A percentile compares a stretch with the other conserved stretches of the same genome.
These are phyloP conservation scores for Spodoptera littoralis DNA, from an alignment of 2,888 invertebrate species.

Conservation along the genomic window DNA sequence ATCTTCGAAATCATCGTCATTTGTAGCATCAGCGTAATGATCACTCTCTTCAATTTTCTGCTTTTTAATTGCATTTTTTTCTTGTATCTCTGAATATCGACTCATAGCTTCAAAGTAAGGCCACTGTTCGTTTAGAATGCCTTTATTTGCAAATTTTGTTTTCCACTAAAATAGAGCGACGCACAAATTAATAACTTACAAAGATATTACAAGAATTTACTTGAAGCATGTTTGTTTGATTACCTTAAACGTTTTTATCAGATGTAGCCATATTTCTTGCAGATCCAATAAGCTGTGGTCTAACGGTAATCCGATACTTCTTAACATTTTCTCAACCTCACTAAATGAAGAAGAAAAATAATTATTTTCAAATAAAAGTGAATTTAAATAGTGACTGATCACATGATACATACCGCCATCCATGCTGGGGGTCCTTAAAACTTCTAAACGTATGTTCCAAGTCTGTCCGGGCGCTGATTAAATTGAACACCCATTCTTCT, in stretches of 20 bases:
- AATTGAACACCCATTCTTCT: conserved; percentile 79
- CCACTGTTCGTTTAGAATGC: conserved; percentile 82
- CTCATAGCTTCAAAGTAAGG: conserved; percentile 79
- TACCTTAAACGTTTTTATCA: conserved; percentile 81
- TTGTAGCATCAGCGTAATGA: conserved; percentile 55
- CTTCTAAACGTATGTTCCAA: conserved; percentile 72
- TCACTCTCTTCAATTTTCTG: conserved; percentile 54
- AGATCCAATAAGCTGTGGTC: conserved; percentile 81
- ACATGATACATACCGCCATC: conserved; percentile 72
- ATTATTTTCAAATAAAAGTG: background rate
- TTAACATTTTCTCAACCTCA: conserved; percentile 80
- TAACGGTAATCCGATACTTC: conserved; percentile 75
- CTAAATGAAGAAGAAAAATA: conserved; percentile 55
- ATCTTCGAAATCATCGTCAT: conserved; percentile 76
- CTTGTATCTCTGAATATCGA: conserved; percentile 67
- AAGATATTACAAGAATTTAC: background rate
- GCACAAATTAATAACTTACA: background rate
- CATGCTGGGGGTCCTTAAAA: conserved; percentile 65
- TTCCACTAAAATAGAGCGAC: conserved; percentile 77
- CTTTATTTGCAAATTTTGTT: conserved; percentile 81
- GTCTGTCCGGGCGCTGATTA: conserved; percentile 76
- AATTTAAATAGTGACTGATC: background rate
- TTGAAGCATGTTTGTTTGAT: conserved; percentile 4
- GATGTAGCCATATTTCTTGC: conserved; percentile 79
- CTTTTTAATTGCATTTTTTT: conserved; percentile 53